These are phyloP conservation scores for Drosophila siamana DNA, from an alignment of 2,888 invertebrate genomes.

Conservation along the genomic window DNA sequence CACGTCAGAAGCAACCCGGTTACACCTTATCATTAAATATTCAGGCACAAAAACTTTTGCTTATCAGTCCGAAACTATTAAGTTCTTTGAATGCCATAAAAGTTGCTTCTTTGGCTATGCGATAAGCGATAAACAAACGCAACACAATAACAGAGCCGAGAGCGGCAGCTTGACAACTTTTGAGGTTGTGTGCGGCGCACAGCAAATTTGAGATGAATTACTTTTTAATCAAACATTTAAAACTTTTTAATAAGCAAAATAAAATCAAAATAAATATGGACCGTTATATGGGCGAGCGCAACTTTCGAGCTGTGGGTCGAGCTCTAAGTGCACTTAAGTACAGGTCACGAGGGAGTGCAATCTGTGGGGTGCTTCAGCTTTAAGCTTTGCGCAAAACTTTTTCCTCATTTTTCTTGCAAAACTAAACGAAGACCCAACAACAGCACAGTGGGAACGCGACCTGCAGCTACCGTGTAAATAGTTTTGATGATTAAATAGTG, in stretches of 20 bases:
- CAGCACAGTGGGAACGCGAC: neutral
- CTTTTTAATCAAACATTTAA: slow-evolving; percentile 76
- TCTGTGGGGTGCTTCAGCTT: slow-evolving; percentile 15
- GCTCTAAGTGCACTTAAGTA: slow-evolving; percentile 39
- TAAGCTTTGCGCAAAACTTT: slow-evolving; percentile 36
- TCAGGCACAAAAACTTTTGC: slow-evolving; percentile 22
- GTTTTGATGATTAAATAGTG: neutral
- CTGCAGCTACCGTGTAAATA: slow-evolving; percentile 5
- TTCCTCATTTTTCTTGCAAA: slow-evolving; percentile 10
- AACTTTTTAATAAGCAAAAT: slow-evolving; percentile 72
- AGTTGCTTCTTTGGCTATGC: slow-evolving; percentile 4
- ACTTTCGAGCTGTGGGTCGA: slow-evolving; percentile 14
- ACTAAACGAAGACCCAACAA: slow-evolving; percentile 17
- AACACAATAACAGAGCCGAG: slow-evolving; percentile 7
- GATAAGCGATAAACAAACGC: slow-evolving; percentile 20
- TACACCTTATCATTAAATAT: slow-evolving; percentile 21
- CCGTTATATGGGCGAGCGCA: slow-evolving; percentile 6
- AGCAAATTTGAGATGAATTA: slow-evolving; percentile 67
- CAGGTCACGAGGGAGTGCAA: slow-evolving; percentile 19
- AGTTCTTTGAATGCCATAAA: slow-evolving; percentile 21
- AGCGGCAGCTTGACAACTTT: slow-evolving; percentile 30
- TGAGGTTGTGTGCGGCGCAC: slow-evolving; percentile 41
- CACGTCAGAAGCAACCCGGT: neutral
- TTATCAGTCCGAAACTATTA: slow-evolving; percentile 46
- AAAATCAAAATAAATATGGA: slow-evolving; percentile 52